These are phyloP conservation scores for Mastigias papua DNA, from an alignment of 30 jellyfish, hydroid and myxozoan species.

Conservation along the genomic window DNA sequence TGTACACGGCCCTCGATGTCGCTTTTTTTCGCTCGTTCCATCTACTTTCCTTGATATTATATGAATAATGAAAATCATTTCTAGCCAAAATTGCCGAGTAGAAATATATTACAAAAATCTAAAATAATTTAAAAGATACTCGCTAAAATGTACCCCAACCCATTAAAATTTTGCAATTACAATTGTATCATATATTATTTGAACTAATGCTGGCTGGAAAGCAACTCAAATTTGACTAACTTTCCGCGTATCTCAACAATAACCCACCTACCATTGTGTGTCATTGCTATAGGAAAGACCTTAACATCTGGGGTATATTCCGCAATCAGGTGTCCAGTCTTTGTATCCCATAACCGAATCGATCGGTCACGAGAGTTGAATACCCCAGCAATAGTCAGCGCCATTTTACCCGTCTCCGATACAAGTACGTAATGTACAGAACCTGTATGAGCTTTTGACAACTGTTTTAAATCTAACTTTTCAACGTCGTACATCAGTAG, in stretches of 20 bases:
- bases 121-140: no score
- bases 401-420: constrained; percentile 16
- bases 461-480: neutral
- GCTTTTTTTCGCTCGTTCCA: no score
- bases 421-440: constrained; percentile 45
- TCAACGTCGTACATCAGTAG: constrained; percentile 32
- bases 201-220: neutral
- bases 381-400: constrained; percentile 70
- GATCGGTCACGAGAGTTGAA: constrained; percentile 80
- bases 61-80: no score
- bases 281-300: constrained; percentile 32
- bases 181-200: neutral
- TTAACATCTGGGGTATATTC: constrained; percentile 80
- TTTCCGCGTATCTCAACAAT: constrained; percentile 69
- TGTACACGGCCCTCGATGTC: no score
- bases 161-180: no score
- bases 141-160: no score
- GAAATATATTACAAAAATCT: no score
- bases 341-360: constrained; percentile 65
- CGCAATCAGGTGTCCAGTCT: constrained; percentile 38
- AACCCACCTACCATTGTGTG: constrained; percentile 14
- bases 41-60: no score
- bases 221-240: constrained; percentile 48
- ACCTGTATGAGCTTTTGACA: constrained; percentile 54
- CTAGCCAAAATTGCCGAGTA: no score